phyloP scores from a whole-genome alignment of 2,113 vertebrate species.

The Poicephalus meyeri region DNA sequence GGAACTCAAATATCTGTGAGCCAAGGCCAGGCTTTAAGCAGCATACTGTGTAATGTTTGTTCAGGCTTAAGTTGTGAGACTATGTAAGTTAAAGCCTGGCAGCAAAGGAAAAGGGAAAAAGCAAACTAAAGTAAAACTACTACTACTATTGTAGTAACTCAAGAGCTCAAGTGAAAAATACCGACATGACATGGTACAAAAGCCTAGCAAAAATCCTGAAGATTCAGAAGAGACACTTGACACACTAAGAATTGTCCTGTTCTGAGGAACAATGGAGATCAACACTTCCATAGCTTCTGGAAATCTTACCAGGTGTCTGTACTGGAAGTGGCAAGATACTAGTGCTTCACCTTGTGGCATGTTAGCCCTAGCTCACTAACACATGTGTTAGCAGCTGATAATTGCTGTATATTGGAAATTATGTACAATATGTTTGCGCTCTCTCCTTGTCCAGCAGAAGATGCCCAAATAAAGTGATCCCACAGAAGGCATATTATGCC shows the following conservation, averaged over 20 bases:
- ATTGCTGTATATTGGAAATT: background rate
- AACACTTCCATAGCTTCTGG: background rate
- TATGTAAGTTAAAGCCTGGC: background rate
- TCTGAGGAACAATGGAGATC: background rate
- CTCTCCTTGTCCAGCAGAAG: background rate
- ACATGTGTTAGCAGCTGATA: background rate
- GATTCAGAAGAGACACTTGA: background rate
- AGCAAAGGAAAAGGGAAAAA: background rate
- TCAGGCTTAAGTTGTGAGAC: background rate
- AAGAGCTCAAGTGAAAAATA: background rate
- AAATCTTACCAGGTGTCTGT: background rate
- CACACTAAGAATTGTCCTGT: background rate
- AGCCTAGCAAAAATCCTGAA: background rate
- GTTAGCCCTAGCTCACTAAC: background rate
- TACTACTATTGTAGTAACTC: background rate
- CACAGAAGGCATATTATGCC: background rate
- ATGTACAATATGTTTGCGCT: background rate
- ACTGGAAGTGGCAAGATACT: background rate
- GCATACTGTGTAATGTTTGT: background rate
- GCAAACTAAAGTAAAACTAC: background rate
- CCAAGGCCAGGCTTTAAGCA: background rate
- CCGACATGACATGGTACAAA: background rate
- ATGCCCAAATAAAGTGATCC: background rate
- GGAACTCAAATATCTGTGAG: background rate
- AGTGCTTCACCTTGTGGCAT: background rate